These are phyloP conservation scores for Troides aeacus DNA, from an alignment of 2,888 invertebrate genomes.

Conservation along the genomic window DNA sequence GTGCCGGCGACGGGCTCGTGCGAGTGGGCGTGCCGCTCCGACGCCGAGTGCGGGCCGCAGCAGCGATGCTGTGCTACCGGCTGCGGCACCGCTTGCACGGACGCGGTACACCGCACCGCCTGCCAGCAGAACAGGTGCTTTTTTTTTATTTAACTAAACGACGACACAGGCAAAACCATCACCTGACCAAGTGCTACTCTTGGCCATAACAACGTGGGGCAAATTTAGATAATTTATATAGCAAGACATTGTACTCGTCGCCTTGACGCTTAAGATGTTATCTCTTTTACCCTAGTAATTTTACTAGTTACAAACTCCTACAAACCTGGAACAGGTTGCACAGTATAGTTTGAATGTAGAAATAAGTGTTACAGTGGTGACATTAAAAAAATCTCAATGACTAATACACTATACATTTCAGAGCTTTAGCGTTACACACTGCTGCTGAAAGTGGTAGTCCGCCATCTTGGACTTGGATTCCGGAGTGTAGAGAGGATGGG, in stretches of 20 bases:
- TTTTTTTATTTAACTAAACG: no score
- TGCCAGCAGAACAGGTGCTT: conserved; percentile 83
- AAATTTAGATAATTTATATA: no score
- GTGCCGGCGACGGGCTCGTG: conserved; percentile 85
- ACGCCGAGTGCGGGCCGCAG: conserved; percentile 85
- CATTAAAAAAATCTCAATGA: not conserved
- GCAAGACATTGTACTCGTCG: no score
- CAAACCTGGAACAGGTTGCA: no score
- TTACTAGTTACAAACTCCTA: no score
- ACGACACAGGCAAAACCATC: no score
- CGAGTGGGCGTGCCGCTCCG: conserved; percentile 88
- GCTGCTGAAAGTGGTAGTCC: conserved; percentile 83
- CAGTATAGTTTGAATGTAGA: no score
- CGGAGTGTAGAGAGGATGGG: conserved; percentile 85
- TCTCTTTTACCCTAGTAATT: no score
- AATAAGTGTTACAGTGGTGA: no score
- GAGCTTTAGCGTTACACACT: conserved; percentile 67
- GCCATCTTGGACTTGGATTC: conserved; percentile 86
- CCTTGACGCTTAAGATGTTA: no score
- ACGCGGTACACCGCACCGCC: conserved; percentile 86
- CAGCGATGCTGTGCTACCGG: conserved; percentile 92
- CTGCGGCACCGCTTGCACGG: conserved; percentile 90
- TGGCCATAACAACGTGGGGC: no score
- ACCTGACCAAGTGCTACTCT: no score
- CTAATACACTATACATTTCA: conserved; percentile 32